Evolutionary conservation across 2,797 vertebrate genomes (phyloP), one percentile per base, ranked within the genome.

Genomic region (Enteromius thamalakanensis): DNA sequence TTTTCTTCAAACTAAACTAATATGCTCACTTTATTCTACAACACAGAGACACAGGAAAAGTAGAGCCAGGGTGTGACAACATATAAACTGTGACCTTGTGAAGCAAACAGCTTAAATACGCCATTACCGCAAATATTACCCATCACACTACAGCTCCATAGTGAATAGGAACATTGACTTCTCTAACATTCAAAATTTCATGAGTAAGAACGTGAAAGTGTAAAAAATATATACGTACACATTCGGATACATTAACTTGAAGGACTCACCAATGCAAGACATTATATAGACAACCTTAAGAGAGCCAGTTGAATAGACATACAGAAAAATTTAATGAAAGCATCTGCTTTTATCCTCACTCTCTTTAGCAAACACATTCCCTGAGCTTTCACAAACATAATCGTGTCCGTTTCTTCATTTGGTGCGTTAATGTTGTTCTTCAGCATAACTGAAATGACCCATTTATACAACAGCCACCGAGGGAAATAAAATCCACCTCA

Each of bases 401-500:
- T 9, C 6, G 58, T 75, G 75, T 79, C 49, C 32, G 29, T 47
- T 69, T 70, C 64, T 76, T 76, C 26, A 17, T 65, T 85, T 15
- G 11, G 62, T 45, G 65, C n/a, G 51, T 76, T 58, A 67, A 72
- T 74, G 37, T 45, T 72, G 75, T 67, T 70, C 76, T 29, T 40
- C 21, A 23, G 15, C 55, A 19, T 68, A 69, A 74, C 45, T 53
- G 76, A 40, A 79, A 69, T 67, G 4, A 74, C 40, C 37, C 80
- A 65, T 78, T 55, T 26, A 58, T 40, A 60, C n/a, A 77, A 49
- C 67, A 51, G 55, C 62, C 80, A 82, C 26, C 26, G 4, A 67
- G 62, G 62, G 68, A 82, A 83, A 68, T 80, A 68, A 79, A 78
- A 32, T 21, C 21, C 58, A 67, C 32, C 21, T 10, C 76, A 42